Evolutionary conservation across 1,140 invertebrate species (phyloP).

Genomic region (Lepidurus apus): DNA sequence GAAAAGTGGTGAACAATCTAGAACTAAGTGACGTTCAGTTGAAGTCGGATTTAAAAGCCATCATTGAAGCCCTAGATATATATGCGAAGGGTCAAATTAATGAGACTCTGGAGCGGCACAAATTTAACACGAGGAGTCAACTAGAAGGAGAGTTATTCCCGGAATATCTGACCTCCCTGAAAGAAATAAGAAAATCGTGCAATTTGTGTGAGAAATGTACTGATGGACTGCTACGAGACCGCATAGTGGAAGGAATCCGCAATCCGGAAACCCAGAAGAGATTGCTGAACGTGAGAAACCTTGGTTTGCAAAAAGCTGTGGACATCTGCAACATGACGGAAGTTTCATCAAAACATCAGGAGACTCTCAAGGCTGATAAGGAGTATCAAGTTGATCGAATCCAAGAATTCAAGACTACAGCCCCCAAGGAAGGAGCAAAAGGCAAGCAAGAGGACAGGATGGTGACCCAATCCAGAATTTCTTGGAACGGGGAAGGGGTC

Average conservation of each 20-base stretch:
- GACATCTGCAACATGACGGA: background rate
- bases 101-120: background rate
- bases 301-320: no score
- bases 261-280: no score
- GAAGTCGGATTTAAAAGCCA: background rate
- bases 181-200: no score
- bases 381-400: background rate
- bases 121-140: constrained; percentile 6
- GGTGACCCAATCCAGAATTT: background rate
- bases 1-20: background rate
- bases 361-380: background rate
- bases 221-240: no score
- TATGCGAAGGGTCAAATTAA: background rate
- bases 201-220: no score
- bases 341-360: background rate
- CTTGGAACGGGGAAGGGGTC: constrained; percentile 2
- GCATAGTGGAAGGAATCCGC: no score
- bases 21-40: background rate
- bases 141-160: background rate
- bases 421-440: background rate
- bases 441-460: background rate
- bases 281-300: no score
- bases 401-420: background rate
- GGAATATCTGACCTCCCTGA: constrained; percentile 4
- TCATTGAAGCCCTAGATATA: background rate